Base-by-base conservation (phyloP, 2,888 invertebrate species). In the Petrolisthes manimaculis region DNA sequence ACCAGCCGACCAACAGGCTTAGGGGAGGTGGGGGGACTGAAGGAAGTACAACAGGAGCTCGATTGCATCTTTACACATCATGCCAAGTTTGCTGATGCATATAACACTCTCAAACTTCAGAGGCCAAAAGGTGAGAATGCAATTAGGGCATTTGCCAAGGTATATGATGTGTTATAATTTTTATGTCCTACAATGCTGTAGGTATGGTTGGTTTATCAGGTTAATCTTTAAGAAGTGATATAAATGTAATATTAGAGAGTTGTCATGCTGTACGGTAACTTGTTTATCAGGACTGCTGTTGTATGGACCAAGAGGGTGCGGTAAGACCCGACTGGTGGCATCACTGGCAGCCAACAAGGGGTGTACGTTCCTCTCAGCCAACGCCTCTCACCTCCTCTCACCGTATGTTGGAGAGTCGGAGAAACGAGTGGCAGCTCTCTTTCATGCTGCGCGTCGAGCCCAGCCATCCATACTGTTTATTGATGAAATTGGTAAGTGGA, bases 371-470 rank as follows among this genome's bases (percentile, higher is more conserved):
- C 53, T 90, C 24, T 77, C 85, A n/a, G 90, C 90, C 55, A 90
- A 81, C 69, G 90, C 90, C 4, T 88, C 90, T 4, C 90, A 90
- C 71, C 90, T 90, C 67, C 83, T 90, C 4, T 90, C 90, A 21
- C 86, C 89, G 6, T 90, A 85, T 75, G 90, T 90, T 51, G 89
- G 90, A 1, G 90, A 88, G 1, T 88, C 90, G n/a, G 90, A 90
- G 79, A 90, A 90, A 53, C 80, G 88, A 5, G 54, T 90, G 14
- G 90, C 90, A 21, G 87, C 90, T 3, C 83, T 90, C 14, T 90
- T 90, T 51, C 88, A 90, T 54, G 87, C 90, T 18, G 90, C 89
- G 5, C 78, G 85, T 21, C 79, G 88, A 18, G 90, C 90, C 12
- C 90, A 90, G 79, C 90, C 90, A 12, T 74, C 88, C 9, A 79